Evolutionary conservation across 2,113 vertebrate species (phyloP), one percentile per base, ranked within the genome.

Genomic region (Leptobrachium ailaonicum): DNA sequence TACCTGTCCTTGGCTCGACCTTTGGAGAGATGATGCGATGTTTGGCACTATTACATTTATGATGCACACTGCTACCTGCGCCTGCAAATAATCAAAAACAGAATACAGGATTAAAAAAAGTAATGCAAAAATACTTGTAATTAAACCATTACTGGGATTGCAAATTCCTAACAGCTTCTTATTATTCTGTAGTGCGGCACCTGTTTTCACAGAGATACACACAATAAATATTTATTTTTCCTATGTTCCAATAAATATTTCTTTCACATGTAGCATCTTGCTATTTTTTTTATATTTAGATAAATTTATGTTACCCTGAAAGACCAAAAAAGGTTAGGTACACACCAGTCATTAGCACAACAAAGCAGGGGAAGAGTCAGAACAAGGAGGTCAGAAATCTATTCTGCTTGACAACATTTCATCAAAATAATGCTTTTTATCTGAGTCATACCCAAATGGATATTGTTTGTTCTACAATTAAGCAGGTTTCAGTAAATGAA

Each of bases 1-100:
- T 94, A 20, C 95, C 96, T 0, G 95, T 92, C 90, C 97, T 92
- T 5, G 97, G 95, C 80, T 99, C 98, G 77, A 98, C 96, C 89
- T 99, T 99, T 40, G 98, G 98, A 66, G 98, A 99, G 91, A 99
- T 99, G 92, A 99, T 98, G 83, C 98, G 97, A 82, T 99, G 98
- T 90, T 99, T 99, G 95, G 97, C 96, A 90, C 98, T 99, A 94
- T 98, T 98, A 90, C 98, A 99, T 92, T 99, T 99, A 93, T 99
- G 98, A 89, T 99, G 98, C 88, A 95, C 95, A 56, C 97, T 99
- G 94, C 98, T 98, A 81, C 96, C 97, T 43, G 98, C 97, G 85
- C 97, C 98, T 99, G 90, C 1, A 11, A 60, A 69, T 79, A 86
- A 82, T 82, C 70, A 85, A 87, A 20, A 85, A 42, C 8, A 81